These are phyloP conservation scores for Meloe dianella DNA, from an alignment of 2,888 invertebrate genomes.

Conservation along the genomic window DNA sequence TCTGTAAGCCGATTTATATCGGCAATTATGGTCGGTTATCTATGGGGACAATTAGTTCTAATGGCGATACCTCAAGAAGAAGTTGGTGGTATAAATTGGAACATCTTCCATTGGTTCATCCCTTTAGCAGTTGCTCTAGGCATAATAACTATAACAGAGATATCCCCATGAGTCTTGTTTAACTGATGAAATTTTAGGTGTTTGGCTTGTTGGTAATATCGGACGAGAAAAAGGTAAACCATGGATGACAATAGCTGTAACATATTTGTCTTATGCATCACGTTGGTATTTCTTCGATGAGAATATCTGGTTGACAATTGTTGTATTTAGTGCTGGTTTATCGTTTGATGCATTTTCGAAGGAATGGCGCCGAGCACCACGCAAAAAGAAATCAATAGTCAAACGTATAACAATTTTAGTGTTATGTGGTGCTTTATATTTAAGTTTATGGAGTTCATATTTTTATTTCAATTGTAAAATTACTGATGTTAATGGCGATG, in stretches of 20 bases:
- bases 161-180: background rate
- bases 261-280: constrained; percentile 71
- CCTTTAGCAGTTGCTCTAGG: constrained; percentile 77
- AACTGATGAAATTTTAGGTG: constrained; percentile 68
- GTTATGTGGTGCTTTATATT: constrained; percentile 70
- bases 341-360: constrained; percentile 80
- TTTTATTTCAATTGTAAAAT: constrained; percentile 88
- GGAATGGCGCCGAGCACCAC: constrained; percentile 75
- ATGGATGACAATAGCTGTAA: constrained; percentile 71
- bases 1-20: constrained; percentile 79
- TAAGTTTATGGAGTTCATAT: constrained; percentile 77
- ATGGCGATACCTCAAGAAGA: constrained; percentile 80
- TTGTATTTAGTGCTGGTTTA: constrained; percentile 70
- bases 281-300: constrained; percentile 79
- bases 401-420: constrained; percentile 66
- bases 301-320: constrained; percentile 71
- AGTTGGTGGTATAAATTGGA: constrained; percentile 73
- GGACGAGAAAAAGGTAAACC: constrained; percentile 80
- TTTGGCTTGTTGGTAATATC: constrained; percentile 90
- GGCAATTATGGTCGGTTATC: constrained; percentile 77
- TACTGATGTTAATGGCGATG: constrained; percentile 78
- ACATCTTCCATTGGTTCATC: constrained; percentile 69
- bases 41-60: constrained; percentile 78
- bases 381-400: constrained; percentile 55
- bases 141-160: too few relatives aligned